Conservation (phyloP, 2,888 invertebrate species). For the Hesperia comma region DNA sequence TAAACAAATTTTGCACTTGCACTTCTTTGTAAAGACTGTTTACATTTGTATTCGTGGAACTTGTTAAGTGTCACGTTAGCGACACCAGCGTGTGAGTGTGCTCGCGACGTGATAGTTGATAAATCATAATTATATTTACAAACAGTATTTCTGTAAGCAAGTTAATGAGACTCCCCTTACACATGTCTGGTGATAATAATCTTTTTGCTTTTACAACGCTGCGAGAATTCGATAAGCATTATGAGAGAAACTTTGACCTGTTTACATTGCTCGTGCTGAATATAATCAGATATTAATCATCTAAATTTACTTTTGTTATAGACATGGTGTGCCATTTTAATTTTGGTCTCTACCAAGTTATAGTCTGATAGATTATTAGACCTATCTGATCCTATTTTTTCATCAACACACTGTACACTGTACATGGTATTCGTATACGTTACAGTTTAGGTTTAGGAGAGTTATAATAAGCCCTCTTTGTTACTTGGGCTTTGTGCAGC, state of each 20-base stretch:
- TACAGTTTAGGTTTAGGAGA: neutral
- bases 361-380: no score
- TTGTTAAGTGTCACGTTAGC: constrained; percentile 1
- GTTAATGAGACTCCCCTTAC: neutral
- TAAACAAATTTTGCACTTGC: neutral
- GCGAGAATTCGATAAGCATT: no score
- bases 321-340: no score
- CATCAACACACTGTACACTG: no score
- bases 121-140: neutral
- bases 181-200: neutral
- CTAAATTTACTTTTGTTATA: no score
- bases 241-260: neutral
- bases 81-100: neutral
- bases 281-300: no score
- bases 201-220: neutral
- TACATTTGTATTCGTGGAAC: constrained; percentile 1
- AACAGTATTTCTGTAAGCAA: neutral
- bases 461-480: constrained; percentile 24
- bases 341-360: no score
- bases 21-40: constrained; percentile 8
- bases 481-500: neutral
- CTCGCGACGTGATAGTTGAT: constrained; percentile 1
- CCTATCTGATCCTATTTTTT: no score
- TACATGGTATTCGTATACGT: neutral
- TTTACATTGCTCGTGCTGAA: neutral